phyloP scores from a whole-genome alignment of 2,113 vertebrate genomes.

The Mesitornis unicolor region DNA sequence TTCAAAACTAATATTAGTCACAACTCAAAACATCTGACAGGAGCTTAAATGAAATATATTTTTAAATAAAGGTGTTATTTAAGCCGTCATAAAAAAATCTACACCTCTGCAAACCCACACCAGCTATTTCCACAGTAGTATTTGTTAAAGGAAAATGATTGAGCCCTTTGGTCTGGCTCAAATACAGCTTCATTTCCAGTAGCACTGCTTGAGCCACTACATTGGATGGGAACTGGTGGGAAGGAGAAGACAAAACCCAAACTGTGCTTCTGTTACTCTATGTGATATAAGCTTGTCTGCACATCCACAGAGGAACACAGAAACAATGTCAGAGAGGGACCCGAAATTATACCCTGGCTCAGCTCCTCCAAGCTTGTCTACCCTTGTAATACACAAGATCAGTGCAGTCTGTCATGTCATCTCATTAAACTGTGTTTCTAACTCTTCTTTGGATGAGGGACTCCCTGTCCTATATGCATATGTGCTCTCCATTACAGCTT shows the following conservation, averaged over 20 bases:
- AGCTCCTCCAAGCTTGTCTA: background rate
- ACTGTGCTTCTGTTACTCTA: background rate
- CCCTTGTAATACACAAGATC: rapidly evolving
- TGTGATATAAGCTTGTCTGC: background rate
- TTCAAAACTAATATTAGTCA: background rate
- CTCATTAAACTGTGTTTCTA: background rate
- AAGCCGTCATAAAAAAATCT: background rate
- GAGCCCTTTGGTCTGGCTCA: background rate
- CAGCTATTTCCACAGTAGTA: background rate
- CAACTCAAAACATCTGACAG: background rate
- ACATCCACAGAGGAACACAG: rapidly evolving
- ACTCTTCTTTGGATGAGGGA: background rate
- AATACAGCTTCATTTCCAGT: background rate
- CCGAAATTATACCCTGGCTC: background rate
- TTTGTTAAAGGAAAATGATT: background rate
- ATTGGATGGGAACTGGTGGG: background rate
- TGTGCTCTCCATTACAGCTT: background rate
- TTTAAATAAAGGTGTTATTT: background rate
- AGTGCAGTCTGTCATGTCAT: rapidly evolving
- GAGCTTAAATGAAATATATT: background rate
- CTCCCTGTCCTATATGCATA: rapidly evolving
- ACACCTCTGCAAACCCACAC: background rate
- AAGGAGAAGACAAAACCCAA: background rate
- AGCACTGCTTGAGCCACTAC: background rate
- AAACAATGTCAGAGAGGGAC: background rate